These are phyloP conservation scores for Drosophila trapezifrons DNA, from an alignment of 1,140 invertebrate genomes.

Conservation along the genomic window DNA sequence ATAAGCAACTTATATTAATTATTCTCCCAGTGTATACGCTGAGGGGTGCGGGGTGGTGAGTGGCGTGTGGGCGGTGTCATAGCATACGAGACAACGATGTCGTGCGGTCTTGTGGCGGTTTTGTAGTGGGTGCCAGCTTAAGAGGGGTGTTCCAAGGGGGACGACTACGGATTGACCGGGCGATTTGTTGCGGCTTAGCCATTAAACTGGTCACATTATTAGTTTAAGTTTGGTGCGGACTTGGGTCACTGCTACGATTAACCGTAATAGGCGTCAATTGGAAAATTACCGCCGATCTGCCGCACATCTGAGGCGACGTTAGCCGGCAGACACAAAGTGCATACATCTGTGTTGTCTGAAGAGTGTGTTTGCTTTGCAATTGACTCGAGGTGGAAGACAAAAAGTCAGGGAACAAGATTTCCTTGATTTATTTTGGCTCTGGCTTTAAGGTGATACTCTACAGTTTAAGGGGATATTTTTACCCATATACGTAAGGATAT, in stretches of 20 bases:
- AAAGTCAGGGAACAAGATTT: conserved; percentile 36
- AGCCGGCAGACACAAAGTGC: conserved; percentile 14
- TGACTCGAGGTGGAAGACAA: conserved; percentile 28
- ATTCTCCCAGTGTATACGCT: conserved; percentile 1
- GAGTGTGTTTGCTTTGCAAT: conserved; percentile 22
- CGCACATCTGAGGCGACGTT: conserved; percentile 46
- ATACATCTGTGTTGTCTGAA: conserved; percentile 1
- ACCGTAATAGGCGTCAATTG: conserved; percentile 81
- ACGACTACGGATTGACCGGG: conserved; percentile 41
- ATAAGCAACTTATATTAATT: too few species aligned
- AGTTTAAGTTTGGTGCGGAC: conserved; percentile 79
- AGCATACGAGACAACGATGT: conserved; percentile 38
- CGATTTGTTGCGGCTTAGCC: conserved; percentile 77
- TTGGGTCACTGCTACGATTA: conserved; percentile 82
- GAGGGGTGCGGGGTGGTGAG: conserved; percentile 10
- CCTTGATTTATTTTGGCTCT: conserved; percentile 8
- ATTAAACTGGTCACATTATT: conserved; percentile 80
- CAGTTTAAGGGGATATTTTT: neutral
- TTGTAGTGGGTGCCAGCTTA: conserved; percentile 41
- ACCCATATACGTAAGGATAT: neutral
- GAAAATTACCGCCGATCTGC: conserved; percentile 77
- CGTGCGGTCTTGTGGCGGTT: conserved; percentile 64
- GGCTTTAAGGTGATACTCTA: conserved; percentile 16
- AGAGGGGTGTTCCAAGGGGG: conserved; percentile 9
- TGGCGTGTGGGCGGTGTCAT: neutral